Percentiles rank a stretch among this genome's conserved stretches.
Conservation (phyloP, 2,113 vertebrate genomes). For the Rana temporaria region DNA sequence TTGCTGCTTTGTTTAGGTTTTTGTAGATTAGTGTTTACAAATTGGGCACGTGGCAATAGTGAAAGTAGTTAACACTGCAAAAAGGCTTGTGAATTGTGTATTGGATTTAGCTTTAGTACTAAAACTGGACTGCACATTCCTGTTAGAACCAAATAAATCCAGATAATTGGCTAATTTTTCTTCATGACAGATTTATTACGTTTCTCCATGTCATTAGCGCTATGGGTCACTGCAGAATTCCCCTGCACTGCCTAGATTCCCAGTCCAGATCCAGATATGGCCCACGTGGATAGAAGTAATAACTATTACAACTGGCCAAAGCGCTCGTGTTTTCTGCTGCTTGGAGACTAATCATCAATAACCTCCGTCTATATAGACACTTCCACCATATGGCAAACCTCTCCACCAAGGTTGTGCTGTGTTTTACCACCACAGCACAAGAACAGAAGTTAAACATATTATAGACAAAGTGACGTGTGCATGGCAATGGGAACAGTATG, state of each 20-base stretch:
- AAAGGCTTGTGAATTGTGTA: too few relatives aligned
- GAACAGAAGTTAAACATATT: slow-evolving; percentile 7
- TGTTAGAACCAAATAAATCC: too few relatives aligned
- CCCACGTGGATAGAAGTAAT: slow-evolving; percentile 6
- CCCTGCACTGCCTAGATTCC: neutral
- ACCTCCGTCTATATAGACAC: neutral
- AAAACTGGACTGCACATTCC: too few relatives aligned
- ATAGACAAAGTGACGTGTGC: neutral
- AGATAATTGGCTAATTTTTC: neutral
- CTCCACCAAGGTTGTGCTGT: neutral
- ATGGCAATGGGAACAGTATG: neutral
- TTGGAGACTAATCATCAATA: neutral
- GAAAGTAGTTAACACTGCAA: too few relatives aligned
- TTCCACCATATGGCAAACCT: slow-evolving; percentile 1
- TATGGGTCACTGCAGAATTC: neutral
- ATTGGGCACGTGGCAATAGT: too few relatives aligned
- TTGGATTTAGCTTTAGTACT: too few relatives aligned
- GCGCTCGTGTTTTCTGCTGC: neutral
- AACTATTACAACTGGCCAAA: slow-evolving; percentile 1
- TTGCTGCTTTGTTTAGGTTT: too few relatives aligned
- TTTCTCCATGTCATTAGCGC: neutral
- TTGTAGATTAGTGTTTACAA: too few relatives aligned
- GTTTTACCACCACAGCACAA: neutral
- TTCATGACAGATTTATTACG: neutral
- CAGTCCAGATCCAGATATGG: neutral